Evolutionary conservation across 2,888 invertebrate species (phyloP), one percentile per base, ranked within the genome.

Genomic region (Platycheirus rosarum): DNA sequence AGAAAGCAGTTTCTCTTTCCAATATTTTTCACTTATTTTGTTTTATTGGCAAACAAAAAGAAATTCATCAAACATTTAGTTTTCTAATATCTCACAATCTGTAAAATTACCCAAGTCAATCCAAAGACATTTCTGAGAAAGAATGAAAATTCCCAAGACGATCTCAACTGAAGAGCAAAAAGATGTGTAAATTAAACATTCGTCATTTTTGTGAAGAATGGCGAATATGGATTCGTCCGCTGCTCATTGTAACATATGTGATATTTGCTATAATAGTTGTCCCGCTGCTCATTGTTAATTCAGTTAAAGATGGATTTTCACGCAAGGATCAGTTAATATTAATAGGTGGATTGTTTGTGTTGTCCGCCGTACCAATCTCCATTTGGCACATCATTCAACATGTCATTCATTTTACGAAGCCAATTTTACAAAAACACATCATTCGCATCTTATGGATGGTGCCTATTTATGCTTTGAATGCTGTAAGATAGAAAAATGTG

Each of bases 361-460:
- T 97, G 84, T 92, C 97, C 71, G 96, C 98, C 0, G 92, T 98
- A 55, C 98, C 98, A 0, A 95, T 98, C 84, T 97, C 98, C 48
- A 93, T 98, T 86, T 98, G 97, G 95, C 97, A 97, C 91, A 98
- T 98, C 87, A 94, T 96, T 49, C 97, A 97, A 89, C 98, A 98
- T 91, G 94, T 98, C 88, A 95, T 97, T 69, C 95, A 98, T 90
- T 98, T 97, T 88, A 97, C 96, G 0, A 96, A 97, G 88, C 98
- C 98, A 13, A 94, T 94, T 85, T 91, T 98, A 85, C 98, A 98
- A 88, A 97, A 97, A 91, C 96, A 97, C 91, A 97, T 98, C 82
- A 97, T 98, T 86, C 94, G 98, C 95, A 96, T 98, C 90, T 89
- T 98, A 86, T 98, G 98, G 97, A 98, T 98, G 98, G 98, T 98